Base-by-base conservation (phyloP, 2,113 vertebrate genomes). In the Neolamprologus hecqui region DNA sequence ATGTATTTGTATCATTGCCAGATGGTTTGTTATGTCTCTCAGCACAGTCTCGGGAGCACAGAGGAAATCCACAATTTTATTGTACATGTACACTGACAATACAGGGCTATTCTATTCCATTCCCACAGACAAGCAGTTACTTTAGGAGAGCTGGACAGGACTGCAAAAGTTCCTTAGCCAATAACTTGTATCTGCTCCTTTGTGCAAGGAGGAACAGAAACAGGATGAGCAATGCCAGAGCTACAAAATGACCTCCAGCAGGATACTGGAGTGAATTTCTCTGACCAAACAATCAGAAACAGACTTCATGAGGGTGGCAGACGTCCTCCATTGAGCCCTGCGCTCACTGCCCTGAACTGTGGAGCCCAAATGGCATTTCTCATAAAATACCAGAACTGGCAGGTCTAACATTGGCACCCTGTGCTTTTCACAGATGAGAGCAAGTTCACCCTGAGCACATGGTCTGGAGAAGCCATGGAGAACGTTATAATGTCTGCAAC, bases 111-210 rank as follows among this genome's bases (percentile, higher is more conserved):
- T 65, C 19, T 58, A 58, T 37, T 35, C 33, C 2, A 37, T 65
- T 37, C 33, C 33, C 19, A 21, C 19, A 37, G 60, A 68, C 19
- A 8, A 13, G 60, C 60, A 68, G 60, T 37, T 68, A 21, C 6
- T 68, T 68, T 68, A 37, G 60, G 60, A 65, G 33, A 65, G 11
- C 33, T 65, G 33, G 60, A 65, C 19, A 65, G 60, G 60, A 65
- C 60, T 0, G 33, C 19, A 37, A 37, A 65, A 8, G 19, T 0
- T 65, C 33, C 33, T 8, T 13, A 65, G 60, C 19, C 60, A 65
- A 37, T 37, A 37, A 65, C 11, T 37, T 8, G 19, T 37, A 37
- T 68, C 60, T 68, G 60, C 33, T 37, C 33, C 60, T 21, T 65
- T 37, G 60, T 65, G 60, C 33, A 21, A 65, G 19, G 19, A 65